phyloP scores from a whole-genome alignment of 2,888 invertebrate species.

The Xanthia icteritia region DNA sequence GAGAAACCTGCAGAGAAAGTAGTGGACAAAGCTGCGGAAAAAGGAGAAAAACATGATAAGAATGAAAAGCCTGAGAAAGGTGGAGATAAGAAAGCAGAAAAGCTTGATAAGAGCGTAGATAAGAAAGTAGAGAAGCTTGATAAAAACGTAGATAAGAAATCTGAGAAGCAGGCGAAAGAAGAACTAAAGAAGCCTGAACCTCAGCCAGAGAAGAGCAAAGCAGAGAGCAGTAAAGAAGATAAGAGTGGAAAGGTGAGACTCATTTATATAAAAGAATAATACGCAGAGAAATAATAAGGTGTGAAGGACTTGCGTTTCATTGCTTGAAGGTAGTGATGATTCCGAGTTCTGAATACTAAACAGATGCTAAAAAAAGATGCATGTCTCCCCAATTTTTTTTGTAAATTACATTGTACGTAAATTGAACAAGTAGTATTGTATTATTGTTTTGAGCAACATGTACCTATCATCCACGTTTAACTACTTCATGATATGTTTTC shows the following conservation, averaged over 20 bases:
- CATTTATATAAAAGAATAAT: not conserved
- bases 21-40: slow-evolving; percentile 61
- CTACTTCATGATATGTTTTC: not conserved
- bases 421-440: not conserved
- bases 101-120: slow-evolving; percentile 52
- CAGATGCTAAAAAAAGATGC: not conserved
- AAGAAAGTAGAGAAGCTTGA: slow-evolving; percentile 55
- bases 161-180: slow-evolving; percentile 57
- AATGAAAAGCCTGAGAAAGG: slow-evolving; percentile 60
- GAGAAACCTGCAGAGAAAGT: slow-evolving; percentile 61
- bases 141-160: slow-evolving; percentile 51
- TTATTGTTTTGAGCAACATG: not conserved
- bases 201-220: slow-evolving; percentile 68
- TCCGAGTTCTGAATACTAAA: not conserved
- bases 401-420: not conserved
- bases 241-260: slow-evolving; percentile 78
- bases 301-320: not conserved
- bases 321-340: not conserved
- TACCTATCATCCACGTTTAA: not conserved
- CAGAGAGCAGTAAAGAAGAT: slow-evolving; percentile 74
- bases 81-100: slow-evolving; percentile 50
- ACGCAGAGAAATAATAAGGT: too few species aligned
- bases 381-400: not conserved
- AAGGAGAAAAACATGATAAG: slow-evolving; percentile 53
- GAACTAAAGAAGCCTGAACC: slow-evolving; percentile 59